Evolutionary conservation across 2,113 vertebrate species (phyloP).

Genomic region (Anseranas semipalmata): DNA sequence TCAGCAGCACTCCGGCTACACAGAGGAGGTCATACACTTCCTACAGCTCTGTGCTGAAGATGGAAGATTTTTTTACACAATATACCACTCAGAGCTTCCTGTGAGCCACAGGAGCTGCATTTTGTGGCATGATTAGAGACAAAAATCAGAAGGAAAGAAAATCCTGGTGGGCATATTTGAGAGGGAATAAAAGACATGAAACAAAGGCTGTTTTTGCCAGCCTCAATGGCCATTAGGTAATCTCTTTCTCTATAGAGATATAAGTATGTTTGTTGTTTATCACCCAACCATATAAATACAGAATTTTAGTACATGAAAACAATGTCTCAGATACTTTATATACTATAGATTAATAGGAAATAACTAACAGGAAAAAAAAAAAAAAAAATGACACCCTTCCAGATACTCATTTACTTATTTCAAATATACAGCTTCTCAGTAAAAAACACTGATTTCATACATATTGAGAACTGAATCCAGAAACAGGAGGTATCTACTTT

Average conservation of each 20-base stretch:
- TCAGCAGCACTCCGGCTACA: conserved; percentile 29
- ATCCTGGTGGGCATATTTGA: neutral
- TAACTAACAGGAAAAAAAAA: neutral
- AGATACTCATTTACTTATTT: neutral
- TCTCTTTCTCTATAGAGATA: too few relatives aligned
- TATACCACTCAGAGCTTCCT: neutral
- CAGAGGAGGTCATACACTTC: conserved; percentile 20
- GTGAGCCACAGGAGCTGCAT: neutral
- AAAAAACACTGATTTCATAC: neutral
- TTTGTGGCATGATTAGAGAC: conserved; percentile 18
- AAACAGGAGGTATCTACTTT: neutral
- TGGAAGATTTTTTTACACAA: neutral
- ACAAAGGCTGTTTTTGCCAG: neutral
- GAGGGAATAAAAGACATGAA: neutral
- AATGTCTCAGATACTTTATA: neutral
- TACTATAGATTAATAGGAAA: neutral
- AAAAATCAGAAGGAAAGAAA: conserved; percentile 28
- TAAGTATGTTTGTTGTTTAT: neutral
- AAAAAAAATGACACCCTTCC: neutral
- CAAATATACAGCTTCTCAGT: neutral
- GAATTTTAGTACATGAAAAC: neutral
- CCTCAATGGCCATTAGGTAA: neutral
- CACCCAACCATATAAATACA: neutral
- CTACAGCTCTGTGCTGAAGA: neutral
- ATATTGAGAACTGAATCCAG: neutral